Evolutionary conservation across 2,797 vertebrate species (phyloP), one percentile per base, ranked within the genome.

Genomic region (Bufotes viridis): DNA sequence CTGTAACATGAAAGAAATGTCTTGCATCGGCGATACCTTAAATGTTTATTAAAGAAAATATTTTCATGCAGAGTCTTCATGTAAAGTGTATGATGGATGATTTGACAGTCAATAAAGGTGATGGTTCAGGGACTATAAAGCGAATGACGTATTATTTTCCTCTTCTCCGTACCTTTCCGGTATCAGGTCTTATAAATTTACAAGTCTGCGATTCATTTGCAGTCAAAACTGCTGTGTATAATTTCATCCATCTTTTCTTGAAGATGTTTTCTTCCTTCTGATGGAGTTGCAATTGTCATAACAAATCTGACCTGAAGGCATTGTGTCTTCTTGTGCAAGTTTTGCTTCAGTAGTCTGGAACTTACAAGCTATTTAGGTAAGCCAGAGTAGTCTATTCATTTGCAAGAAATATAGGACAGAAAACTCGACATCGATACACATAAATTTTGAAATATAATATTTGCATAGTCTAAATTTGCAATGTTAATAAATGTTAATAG

Each of bases 281-380:
- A 92, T 90, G 58, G 91, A 92, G 91, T 88, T 60, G 78, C 87
- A 93, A 80, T 90, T 94, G 91, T 93, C 93, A 94, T 92, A 93
- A 93, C 87, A 93, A 92, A 90, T 91, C 89, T 89, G 83, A 90
- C 80, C 87, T 72, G 76, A 91, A 93, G 94, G 92, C 91, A 92
- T 90, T 93, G 90, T 84, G 81, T 93, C 91, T 94, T 92, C 89
- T 94, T 93, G 91, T 70, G 87, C 89, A 80, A 92, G 87, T 74
- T 90, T 93, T 90, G 91, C 92, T 94, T 93, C 94, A 94, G 85
- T 88, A 90, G 90, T 88, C 91, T 93, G 91, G 90, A 94, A 92
- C 87, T 90, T 92, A 82, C 34, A 92, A 89, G 82, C 89, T 91
- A 90, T 93, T 93, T 90, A 91, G 91, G 88, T 91, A 91, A 87